These are phyloP conservation scores for Phrynocephalus guinanensis DNA, from an alignment of 2,797 vertebrate species.

Conservation along the genomic window DNA sequence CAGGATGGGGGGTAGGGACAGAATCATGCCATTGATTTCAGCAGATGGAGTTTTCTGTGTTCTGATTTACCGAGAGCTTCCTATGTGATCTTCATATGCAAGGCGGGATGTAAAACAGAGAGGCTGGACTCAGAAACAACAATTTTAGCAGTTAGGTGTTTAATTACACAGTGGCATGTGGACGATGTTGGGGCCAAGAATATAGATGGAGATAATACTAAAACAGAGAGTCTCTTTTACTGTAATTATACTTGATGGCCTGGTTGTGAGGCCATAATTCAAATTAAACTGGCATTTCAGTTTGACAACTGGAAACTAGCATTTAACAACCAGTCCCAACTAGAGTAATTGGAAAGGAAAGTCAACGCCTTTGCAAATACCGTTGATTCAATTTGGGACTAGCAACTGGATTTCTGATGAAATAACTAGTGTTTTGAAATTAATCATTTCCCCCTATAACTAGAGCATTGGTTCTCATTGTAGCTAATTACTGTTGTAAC, in stretches of 20 bases:
- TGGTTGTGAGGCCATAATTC: slow-evolving; percentile 68
- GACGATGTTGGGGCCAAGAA: slow-evolving; percentile 58
- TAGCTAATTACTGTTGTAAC: not conserved
- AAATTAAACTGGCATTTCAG: slow-evolving; percentile 67
- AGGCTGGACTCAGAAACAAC: slow-evolving; percentile 64
- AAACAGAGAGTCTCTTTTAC: slow-evolving; percentile 51
- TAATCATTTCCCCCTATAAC: not conserved
- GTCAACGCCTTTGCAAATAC: too few relatives aligned
- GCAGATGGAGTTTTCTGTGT: slow-evolving; percentile 23
- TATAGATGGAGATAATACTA: slow-evolving; percentile 65
- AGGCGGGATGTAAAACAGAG: slow-evolving; percentile 67
- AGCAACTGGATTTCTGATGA: not conserved
- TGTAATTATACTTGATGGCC: slow-evolving; percentile 51
- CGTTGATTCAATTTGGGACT: too few relatives aligned
- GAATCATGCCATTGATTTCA: slow-evolving; percentile 48
- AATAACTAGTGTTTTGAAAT: not conserved
- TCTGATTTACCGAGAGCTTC: slow-evolving; percentile 51
- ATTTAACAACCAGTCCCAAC: too few relatives aligned
- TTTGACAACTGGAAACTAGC: slow-evolving; percentile 52
- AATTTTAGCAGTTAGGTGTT: slow-evolving; percentile 64
- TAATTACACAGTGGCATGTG: slow-evolving; percentile 70
- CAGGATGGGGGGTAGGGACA: not conserved
- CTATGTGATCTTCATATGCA: slow-evolving; percentile 72
- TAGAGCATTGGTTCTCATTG: not conserved
- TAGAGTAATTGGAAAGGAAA: too few relatives aligned